Percentiles rank a stretch among this genome's conserved stretches.
Evolutionary conservation across 2,113 vertebrate species (phyloP).

Genomic region (Trogon melanurus): DNA sequence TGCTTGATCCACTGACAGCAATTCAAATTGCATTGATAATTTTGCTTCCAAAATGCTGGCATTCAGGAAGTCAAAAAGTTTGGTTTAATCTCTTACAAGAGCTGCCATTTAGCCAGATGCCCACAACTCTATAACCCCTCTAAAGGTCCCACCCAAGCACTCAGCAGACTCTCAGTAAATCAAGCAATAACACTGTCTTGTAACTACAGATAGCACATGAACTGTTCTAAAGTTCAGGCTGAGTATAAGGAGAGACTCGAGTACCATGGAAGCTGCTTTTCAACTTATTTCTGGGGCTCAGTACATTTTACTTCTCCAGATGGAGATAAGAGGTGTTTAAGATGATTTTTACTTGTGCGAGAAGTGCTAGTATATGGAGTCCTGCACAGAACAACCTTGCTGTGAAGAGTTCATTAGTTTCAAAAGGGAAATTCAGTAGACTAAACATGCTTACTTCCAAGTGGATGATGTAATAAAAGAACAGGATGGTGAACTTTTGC

Average conservation of each 20-base stretch:
- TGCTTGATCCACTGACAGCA: background rate
- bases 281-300: background rate
- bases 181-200: background rate
- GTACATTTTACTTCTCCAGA: background rate
- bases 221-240: background rate
- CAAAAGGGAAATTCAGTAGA: background rate
- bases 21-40: background rate
- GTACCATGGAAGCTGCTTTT: background rate
- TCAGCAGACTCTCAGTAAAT: background rate
- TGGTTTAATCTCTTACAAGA: background rate
- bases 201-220: background rate
- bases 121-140: background rate
- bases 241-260: background rate
- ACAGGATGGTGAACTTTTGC: background rate
- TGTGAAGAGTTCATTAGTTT: background rate
- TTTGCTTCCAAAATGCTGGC: background rate
- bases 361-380: background rate
- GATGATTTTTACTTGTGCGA: background rate
- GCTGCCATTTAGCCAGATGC: background rate
- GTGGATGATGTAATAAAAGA: background rate
- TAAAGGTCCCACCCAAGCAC: background rate
- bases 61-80: background rate
- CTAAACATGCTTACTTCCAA: background rate
- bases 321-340: background rate
- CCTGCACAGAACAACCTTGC: background rate